Percentiles rank a stretch among this genome's conserved stretches.
Conservation (phyloP, 2,113 vertebrate genomes). For the Delphinapterus leucas region DNA sequence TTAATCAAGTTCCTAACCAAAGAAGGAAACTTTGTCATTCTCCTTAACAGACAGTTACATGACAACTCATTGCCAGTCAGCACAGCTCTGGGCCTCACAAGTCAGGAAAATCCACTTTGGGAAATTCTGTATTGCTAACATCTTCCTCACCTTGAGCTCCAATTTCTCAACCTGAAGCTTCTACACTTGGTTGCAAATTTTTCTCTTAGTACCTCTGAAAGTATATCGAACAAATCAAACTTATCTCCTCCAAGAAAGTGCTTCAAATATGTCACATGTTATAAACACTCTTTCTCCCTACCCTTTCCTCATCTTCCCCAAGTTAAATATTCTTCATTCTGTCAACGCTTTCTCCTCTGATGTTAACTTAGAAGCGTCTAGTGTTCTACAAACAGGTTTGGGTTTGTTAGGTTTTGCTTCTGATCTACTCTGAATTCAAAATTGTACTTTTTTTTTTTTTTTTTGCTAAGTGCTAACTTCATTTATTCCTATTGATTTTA, state of each 20-base stretch:
- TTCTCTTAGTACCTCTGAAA: conserved; percentile 13
- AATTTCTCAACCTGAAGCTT: conserved; percentile 14
- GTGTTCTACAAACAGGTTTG: background rate
- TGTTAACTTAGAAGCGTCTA: background rate
- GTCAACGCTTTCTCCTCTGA: background rate
- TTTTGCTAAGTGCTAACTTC: background rate
- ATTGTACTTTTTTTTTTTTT: background rate
- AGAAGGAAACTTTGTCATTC: background rate
- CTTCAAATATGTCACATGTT: background rate
- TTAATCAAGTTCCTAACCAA: background rate
- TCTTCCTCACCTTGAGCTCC: background rate
- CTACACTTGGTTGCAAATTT: background rate
- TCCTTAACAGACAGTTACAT: background rate
- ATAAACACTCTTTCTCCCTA: background rate
- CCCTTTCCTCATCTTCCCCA: background rate
- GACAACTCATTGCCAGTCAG: background rate
- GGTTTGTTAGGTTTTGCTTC: background rate
- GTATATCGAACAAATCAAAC: conserved; percentile 23
- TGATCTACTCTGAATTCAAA: background rate
- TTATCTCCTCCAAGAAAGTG: background rate
- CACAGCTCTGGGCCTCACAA: background rate
- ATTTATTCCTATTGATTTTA: background rate
- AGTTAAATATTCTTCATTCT: background rate
- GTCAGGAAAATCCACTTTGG: background rate
- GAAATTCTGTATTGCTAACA: background rate